Conservation (phyloP, 2,888 invertebrate species). For the Lamellibrachia columna region DNA sequence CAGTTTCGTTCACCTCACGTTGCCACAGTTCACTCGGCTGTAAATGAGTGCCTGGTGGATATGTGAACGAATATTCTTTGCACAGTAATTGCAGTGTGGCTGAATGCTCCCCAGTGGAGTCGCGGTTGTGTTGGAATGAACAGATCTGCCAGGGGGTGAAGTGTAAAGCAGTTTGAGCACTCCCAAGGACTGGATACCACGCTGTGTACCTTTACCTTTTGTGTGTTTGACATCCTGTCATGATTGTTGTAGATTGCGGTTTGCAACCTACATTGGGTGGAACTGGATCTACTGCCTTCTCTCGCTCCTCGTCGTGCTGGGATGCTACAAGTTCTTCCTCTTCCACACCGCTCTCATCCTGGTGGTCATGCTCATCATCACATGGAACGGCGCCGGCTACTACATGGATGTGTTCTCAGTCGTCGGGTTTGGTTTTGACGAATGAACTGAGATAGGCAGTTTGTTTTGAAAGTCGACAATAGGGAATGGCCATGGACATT, state of each 20-base stretch:
- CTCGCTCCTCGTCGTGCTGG: conserved; percentile 44
- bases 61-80: too few species aligned
- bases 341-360: conserved; percentile 49
- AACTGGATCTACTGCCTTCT: conserved; percentile 48
- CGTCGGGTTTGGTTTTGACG: conserved; percentile 36
- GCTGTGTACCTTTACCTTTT: not conserved
- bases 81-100: too few species aligned
- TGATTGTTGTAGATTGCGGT: conserved; percentile 41
- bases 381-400: conserved; percentile 56
- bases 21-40: too few species aligned
- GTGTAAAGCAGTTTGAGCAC: too few species aligned
- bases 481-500: not conserved
- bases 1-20: too few species aligned
- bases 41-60: too few species aligned
- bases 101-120: too few species aligned
- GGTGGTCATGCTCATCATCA: conserved; percentile 42
- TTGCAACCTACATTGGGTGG: conserved; percentile 47
- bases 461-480: not conserved
- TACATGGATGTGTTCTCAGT: conserved; percentile 57
- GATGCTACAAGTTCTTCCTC: conserved; percentile 51
- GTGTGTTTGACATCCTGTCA: conserved; percentile 26
- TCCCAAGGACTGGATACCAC: not conserved
- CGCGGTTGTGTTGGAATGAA: too few species aligned
- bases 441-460: not conserved
- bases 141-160: too few species aligned